Base-by-base conservation (phyloP, 2,113 vertebrate species). In the Gavia stellata region DNA sequence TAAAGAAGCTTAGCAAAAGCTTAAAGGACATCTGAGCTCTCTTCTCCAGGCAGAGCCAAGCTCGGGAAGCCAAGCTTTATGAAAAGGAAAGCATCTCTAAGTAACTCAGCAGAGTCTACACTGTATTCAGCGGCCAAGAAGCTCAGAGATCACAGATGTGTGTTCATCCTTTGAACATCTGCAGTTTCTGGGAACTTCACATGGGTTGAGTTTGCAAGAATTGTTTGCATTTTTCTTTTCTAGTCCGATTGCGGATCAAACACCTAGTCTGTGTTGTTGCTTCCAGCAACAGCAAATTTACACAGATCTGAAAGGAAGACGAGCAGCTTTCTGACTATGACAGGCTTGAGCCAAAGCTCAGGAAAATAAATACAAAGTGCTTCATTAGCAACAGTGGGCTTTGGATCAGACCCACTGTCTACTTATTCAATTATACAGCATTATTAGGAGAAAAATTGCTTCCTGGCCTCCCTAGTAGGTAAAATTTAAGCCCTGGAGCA, bases 401-500 rank as follows among this genome's bases (percentile, higher is more conserved):
- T 81, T 78, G 85, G 68, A 61, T 81, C 68, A 94, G 81, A 72
- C 36, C 29, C 28, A 29, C 66, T 65, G 58, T 83, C 78, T 88
- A 93, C 52, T 88, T 95, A 89, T 26, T 67, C 80, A 96, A 73
- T 94, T 93, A 70, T 56, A 42, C 17, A 66, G n/a, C 38, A 40
- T 58, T 45, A 72, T 68, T 81, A 80, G 58, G 61, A 91, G 63
- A 84, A 96, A 95, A 93, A 92, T 33, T 88, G 36, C 42, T 94
- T 94, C 65, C 73, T 78, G 74, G 10, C 53, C 68, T 96, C 79
- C 66, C 28, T 42, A 24, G 62, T 17, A 89, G 44, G 66, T 85
- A 92, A 92, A 89, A 92, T 87, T 72, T 58, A 91, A 95, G 58
- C 86, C 88, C 78, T 90, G 53, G 14, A 93, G 83, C 66, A n/a